phyloP scores from a whole-genome alignment of 2,888 invertebrate genomes.

The Formica aserva region DNA sequence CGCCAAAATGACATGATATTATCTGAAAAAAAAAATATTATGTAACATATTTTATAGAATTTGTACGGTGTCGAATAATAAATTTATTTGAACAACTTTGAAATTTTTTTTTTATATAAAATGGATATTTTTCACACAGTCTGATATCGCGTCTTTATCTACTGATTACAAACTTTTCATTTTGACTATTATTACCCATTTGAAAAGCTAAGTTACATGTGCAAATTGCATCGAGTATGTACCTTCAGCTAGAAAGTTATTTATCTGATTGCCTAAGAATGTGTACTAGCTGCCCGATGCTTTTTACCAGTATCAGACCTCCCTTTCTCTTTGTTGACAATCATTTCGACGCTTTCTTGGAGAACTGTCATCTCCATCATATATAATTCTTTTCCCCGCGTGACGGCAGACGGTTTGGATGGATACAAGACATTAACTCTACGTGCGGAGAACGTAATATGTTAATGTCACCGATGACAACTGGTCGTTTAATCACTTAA shows the following conservation, averaged over 20 bases:
- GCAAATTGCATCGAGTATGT: not conserved
- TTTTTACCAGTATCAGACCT: conserved; percentile 25
- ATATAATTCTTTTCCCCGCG: conserved; percentile 71
- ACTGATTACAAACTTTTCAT: not conserved
- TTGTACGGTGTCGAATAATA: not conserved
- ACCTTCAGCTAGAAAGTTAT: conserved; percentile 33
- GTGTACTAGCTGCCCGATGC: not conserved
- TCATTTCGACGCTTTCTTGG: conserved; percentile 61
- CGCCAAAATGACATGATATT: not conserved
- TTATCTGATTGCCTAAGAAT: not conserved
- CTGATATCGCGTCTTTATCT: not conserved
- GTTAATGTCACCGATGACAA: conserved; percentile 82
- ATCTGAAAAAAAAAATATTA: not conserved
- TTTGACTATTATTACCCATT: not conserved
- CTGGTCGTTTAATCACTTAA: conserved; percentile 82
- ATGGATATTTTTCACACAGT: not conserved
- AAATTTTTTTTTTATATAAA: not conserved
- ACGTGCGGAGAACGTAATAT: conserved; percentile 75
- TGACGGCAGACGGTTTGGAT: conserved; percentile 70
- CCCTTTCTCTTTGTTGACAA: conserved; percentile 53
- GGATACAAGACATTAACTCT: conserved; percentile 79
- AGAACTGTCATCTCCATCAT: conserved; percentile 66
- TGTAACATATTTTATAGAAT: not conserved
- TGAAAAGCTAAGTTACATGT: not conserved
- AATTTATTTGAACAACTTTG: not conserved